Base-by-base conservation (phyloP, 2,797 vertebrate genomes). In the Distichodus sexfasciatus region DNA sequence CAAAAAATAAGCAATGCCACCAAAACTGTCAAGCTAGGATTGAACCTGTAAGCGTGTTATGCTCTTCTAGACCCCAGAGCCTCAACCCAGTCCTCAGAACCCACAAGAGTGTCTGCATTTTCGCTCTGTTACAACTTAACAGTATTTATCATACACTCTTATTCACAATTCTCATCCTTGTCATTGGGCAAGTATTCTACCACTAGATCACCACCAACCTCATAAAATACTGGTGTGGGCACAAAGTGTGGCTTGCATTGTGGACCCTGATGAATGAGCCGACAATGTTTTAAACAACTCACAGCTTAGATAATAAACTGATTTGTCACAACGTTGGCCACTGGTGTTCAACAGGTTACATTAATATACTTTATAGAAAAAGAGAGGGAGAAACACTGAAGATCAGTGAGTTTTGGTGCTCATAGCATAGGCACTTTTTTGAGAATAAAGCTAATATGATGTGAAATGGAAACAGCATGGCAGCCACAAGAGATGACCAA, bases 381-480 rank as follows among this genome's bases (percentile, higher is more conserved):
- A 29, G n/a, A 28, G 28, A 33, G 26, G 47, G 8, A 40, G 28
- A 41, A 36, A 54, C 53, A 38, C 58, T 41, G 15, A 36, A 29
- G 6, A 36, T 33, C 10, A 6, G 33, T 31, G 33, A 58, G 23
- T 6, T 15, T 35, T 11, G 40, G 35, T 61, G 54, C 58, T 44
- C 55, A 55, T 54, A 54, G 74, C 57, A 23, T 73, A 79, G 73
- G 74, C 74, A 76, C 77, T 74, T 76, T 47, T 71, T 71, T 69
- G 54, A 61, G 60, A 57, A 63, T 76, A 67, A 59, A 43, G 31
- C 53, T 65, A 63, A 71, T 73, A 48, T 60, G 66, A 43, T 17
- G n/a, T 33, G 10, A 66, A 53, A 70, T 53, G 43, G 17, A 43
- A 70, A 46, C 36, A 38, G 24, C 12, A 6, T 69, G 51, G 14